Base-by-base conservation (phyloP, 2,797 vertebrate species). In the Glossophaga mutica region DNA sequence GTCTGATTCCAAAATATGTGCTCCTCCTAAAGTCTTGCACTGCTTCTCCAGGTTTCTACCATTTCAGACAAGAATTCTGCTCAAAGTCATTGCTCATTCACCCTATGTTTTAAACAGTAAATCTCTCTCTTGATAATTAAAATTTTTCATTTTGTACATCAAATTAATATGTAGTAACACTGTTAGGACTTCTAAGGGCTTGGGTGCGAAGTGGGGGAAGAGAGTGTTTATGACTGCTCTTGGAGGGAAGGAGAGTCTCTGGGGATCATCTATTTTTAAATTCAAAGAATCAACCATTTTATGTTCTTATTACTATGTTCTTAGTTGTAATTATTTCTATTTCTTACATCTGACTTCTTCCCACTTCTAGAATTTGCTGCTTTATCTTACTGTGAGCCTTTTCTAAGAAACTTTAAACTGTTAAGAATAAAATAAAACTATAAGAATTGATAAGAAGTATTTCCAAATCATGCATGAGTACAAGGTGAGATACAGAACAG, bases 1-100 rank as follows among this genome's bases (percentile, higher is more conserved):
- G 42, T 94, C 55, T 94, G 34, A 90, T 95, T 94, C 92, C 92
- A 94, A 97, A 88, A 57, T 67, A 70, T 76, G 68, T 91, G 57
- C 26, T 94, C 71, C 82, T 77, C 39, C 19, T 34, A 55, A 70
- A 37, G 90, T 44, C 32, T 55, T 87, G 21, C 29, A 76, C 1
- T 92, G 34, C 19, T 70, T 90, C 48, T 77, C 85, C 74, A 90
- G 44, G 15, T 92, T 94, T 78, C 39, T 83, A 87, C 14, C 24
- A 78, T 32, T 94, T 95, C n/a, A 92, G 39, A 83, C 26, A 92
- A 91, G 22, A 92, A 67, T 74, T 88, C 46, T 87, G 50, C 42
- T 67, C 5, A 82, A 89, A 85, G 18, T 11, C 70, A 14, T 48
- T 89, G 16, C 70, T 68, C 67, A 37, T 29, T 48, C 26, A 62